Percentiles rank a stretch among this genome's conserved stretches.
Conservation (phyloP, 2,888 invertebrate species). For the Dromius quadrimaculatus region DNA sequence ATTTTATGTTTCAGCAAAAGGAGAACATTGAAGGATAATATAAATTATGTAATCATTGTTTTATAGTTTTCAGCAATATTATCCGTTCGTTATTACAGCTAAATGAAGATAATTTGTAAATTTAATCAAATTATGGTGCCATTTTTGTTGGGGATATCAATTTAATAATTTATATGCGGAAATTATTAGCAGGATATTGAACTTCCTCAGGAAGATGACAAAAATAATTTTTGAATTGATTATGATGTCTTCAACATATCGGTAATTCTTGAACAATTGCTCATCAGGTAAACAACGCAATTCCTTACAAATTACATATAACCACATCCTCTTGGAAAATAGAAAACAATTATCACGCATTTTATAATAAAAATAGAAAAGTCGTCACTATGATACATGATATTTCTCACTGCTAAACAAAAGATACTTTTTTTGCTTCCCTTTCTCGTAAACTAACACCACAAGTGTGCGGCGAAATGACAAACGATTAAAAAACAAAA, state of each 20-base stretch:
- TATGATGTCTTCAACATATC: no score
- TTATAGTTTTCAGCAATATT: slow-evolving; percentile 1
- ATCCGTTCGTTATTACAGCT: neutral
- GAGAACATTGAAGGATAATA: neutral
- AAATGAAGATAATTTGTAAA: neutral
- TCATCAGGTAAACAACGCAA: slow-evolving; percentile 8
- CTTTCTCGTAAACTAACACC: slow-evolving; percentile 6
- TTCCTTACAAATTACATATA: neutral
- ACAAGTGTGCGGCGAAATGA: neutral
- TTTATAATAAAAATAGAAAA: slow-evolving; percentile 9
- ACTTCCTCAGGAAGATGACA: no score
- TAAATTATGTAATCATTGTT: slow-evolving; percentile 6
- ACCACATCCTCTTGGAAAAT: slow-evolving; percentile 1
- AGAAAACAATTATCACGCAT: slow-evolving; percentile 8
- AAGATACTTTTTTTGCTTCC: slow-evolving; percentile 1
- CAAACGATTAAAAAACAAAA: slow-evolving; percentile 13
- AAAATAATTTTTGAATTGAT: no score
- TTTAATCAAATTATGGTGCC: neutral
- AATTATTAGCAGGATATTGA: no score
- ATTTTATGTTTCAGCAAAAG: slow-evolving; percentile 6
- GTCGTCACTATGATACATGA: neutral
- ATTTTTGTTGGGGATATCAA: no score
- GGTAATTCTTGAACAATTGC: neutral
- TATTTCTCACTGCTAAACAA: neutral
- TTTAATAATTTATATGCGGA: no score